phyloP scores from a whole-genome alignment of 1,140 invertebrate genomes.

The Psilanteris sp. region DNA sequence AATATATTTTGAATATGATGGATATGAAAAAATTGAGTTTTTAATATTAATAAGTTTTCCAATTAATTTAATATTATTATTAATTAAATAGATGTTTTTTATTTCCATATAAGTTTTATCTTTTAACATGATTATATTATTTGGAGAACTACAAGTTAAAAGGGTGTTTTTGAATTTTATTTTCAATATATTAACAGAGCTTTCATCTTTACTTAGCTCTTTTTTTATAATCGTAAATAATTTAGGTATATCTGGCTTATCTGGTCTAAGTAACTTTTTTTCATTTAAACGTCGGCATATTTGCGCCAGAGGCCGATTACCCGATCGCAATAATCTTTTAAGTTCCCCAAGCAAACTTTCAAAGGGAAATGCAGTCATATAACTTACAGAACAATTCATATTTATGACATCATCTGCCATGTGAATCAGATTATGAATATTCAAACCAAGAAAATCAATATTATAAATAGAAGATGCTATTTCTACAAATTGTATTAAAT shows the following conservation, averaged over 20 bases:
- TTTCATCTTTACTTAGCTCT: background rate
- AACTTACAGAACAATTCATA: slow-evolving; percentile 34
- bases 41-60: slow-evolving; percentile 4
- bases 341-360: slow-evolving; percentile 40
- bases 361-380: slow-evolving; percentile 46
- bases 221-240: slow-evolving; percentile 13
- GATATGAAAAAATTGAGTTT: slow-evolving; percentile 33
- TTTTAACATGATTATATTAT: slow-evolving; percentile 28
- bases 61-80: slow-evolving; percentile 16
- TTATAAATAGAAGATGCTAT: slow-evolving; percentile 3
- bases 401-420: slow-evolving; percentile 37
- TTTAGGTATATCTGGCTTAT: too few species aligned
- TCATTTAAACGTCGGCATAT: slow-evolving; percentile 32
- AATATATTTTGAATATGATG: too few species aligned
- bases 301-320: slow-evolving; percentile 30
- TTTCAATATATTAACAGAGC: background rate
- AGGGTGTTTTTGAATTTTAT: slow-evolving; percentile 17
- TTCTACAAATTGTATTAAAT: slow-evolving; percentile 9
- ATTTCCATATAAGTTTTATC: slow-evolving; percentile 25
- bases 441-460: slow-evolving; percentile 5
- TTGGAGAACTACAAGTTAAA: slow-evolving; percentile 1
- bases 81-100: slow-evolving; percentile 1
- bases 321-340: slow-evolving; percentile 28
- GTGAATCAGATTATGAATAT: slow-evolving; percentile 31
- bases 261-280: background rate